Base-by-base conservation (phyloP, 1,140 invertebrate species). In the Samia ricini region DNA sequence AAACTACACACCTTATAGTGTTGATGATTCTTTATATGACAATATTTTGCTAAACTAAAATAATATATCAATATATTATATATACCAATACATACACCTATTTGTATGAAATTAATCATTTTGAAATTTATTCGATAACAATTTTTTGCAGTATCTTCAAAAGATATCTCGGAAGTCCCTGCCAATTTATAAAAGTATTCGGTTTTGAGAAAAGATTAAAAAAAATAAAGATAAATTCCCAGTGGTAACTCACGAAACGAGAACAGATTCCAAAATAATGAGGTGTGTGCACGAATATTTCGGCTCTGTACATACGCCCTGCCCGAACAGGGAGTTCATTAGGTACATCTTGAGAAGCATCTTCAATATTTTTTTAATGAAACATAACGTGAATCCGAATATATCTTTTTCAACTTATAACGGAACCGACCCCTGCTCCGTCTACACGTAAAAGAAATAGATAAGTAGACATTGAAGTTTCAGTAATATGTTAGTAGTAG, bases 181-280 rank as follows among this genome's bases (percentile, higher is more conserved):
- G 33, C 1, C 33, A 3, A 15, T 15, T 42, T 42, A 42, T 42
- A 42, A 42, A 42, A 42, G 33, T 42, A 42, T 42, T 42, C 33
- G 33, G 33, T 12, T 66, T 59, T 48, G 23, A 59, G n/a, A n/a
- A n/a, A n/a, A n/a, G n/a, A n/a, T n/a, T 21, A 64, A 63, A 24
- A 42, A 73, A 68, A 69, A 74, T n/a, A n/a, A n/a, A n/a, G n/a
- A n/a, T n/a, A n/a, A 74, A 68, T 60, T 60, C 60, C 59, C 60
- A 56, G 69, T 63, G 42, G 56, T 24, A 56, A 66, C 63, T 69
- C 64, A 59, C 69, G 51, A 79, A 81, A 82, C 72, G 68, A 79
- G 76, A 81, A 72, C 77, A 74, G 66, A 81, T 81, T 72, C 74
- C 79, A 63, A 69, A 80, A 80, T 85, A 85, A 85, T 78, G 76